Evolutionary conservation across 2,113 vertebrate species (phyloP).

Genomic region (Origma solitaria): DNA sequence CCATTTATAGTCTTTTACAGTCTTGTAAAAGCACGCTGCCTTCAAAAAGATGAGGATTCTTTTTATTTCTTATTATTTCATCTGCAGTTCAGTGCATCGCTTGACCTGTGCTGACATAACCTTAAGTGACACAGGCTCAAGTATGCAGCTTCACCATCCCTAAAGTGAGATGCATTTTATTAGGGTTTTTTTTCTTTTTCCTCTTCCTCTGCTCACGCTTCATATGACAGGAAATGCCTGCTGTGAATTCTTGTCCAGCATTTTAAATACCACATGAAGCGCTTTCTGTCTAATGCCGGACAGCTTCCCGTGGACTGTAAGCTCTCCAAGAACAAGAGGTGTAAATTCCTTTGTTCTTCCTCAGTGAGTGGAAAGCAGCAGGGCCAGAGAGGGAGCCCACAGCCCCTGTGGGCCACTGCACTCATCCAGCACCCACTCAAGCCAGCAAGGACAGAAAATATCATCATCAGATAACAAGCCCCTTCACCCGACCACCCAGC

Average conservation of each 20-base stretch:
- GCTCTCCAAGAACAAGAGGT: background rate
- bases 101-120: background rate
- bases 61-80: background rate
- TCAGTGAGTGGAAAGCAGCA: background rate
- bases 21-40: background rate
- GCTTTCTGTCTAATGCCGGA: background rate
- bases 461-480: background rate
- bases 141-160: background rate
- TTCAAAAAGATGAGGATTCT: background rate
- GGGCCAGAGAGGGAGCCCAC: background rate
- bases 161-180: background rate
- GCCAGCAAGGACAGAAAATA: background rate
- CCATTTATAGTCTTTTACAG: background rate
- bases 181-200: background rate
- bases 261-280: background rate
- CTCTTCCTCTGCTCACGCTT: background rate
- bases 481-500: background rate
- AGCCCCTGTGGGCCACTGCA: background rate
- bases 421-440: background rate
- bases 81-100: background rate
- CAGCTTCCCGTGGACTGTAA: background rate
- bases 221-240: background rate
- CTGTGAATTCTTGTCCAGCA: constrained; percentile 4
- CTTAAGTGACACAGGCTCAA: background rate
- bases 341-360: background rate